Evolutionary conservation across 1,140 invertebrate species (phyloP).

Genomic region (Lerema accius): DNA sequence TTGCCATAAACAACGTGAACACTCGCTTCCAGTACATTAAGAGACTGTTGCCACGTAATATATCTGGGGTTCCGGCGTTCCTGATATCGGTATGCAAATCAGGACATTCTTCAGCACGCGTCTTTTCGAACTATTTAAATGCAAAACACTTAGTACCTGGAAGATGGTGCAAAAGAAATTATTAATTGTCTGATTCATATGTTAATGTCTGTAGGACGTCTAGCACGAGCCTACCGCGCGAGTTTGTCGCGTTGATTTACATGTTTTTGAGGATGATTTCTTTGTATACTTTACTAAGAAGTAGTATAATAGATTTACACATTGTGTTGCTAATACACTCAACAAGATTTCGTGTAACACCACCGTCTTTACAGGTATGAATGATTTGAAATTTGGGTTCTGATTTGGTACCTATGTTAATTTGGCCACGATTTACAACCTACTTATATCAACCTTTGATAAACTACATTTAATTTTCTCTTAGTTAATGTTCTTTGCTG

Average conservation of each 20-base stretch:
- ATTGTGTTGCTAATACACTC: no score
- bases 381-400: no score
- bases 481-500: no score
- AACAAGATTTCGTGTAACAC: no score
- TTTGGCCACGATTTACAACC: no score
- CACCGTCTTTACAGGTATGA: no score
- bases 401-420: no score
- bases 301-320: no score
- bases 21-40: slow-evolving; percentile 35
- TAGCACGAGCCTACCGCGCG: slow-evolving; percentile 52
- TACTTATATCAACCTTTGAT: no score
- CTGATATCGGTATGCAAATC: slow-evolving; percentile 57
- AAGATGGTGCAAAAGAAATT: slow-evolving; percentile 63
- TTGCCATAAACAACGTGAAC: slow-evolving; percentile 25
- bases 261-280: slow-evolving; percentile 16
- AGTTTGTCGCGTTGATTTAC: slow-evolving; percentile 47
- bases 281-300: slow-evolving; percentile 1
- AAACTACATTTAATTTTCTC: no score
- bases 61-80: slow-evolving; percentile 40
- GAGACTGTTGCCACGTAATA: slow-evolving; percentile 36
- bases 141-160: slow-evolving; percentile 66
- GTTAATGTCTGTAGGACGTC: slow-evolving; percentile 63
- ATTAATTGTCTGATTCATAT: slow-evolving; percentile 66
- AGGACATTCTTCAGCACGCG: slow-evolving; percentile 56
- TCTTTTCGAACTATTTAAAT: slow-evolving; percentile 62